Conservation (phyloP, 2,797 vertebrate genomes). For the Poecilia velifera region DNA sequence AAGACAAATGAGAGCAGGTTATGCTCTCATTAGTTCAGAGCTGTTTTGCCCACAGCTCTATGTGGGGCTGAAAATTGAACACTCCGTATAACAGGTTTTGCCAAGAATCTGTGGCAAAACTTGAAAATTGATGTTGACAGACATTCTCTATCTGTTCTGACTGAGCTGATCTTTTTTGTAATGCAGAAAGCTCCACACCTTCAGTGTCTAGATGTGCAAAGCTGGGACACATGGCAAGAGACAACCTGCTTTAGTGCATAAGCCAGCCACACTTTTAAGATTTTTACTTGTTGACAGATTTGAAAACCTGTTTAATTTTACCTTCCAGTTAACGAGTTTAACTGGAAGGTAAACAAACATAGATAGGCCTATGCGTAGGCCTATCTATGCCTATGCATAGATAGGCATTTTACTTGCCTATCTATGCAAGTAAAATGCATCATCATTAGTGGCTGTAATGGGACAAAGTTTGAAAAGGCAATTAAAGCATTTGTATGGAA, state of each 20-base stretch:
- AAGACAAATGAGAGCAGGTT: too few species aligned
- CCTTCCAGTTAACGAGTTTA: not conserved
- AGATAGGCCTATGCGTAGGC: too few species aligned
- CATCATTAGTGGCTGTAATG: not conserved
- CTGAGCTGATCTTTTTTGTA: not conserved
- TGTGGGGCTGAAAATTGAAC: not conserved
- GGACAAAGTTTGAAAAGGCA: not conserved
- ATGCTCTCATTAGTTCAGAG: too few species aligned
- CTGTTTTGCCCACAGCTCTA: not conserved
- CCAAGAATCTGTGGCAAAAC: not conserved
- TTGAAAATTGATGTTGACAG: not conserved
- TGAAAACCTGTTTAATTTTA: not conserved
- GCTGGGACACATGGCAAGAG: not conserved
- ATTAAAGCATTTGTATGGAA: not conserved
- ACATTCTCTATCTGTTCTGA: not conserved
- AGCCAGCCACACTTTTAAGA: not conserved
- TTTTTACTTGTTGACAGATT: not conserved
- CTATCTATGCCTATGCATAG: too few species aligned
- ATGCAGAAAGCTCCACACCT: not conserved
- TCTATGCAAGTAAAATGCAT: not conserved
- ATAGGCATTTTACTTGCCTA: too few species aligned
- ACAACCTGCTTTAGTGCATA: not conserved
- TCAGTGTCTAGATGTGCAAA: not conserved
- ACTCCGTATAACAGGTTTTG: not conserved
- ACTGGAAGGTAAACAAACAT: too few species aligned